A percentile compares a stretch with the other conserved stretches of the same genome.
Evolutionary conservation across 2,113 vertebrate genomes (phyloP).

Genomic region (Cephalopholis sonnerati): DNA sequence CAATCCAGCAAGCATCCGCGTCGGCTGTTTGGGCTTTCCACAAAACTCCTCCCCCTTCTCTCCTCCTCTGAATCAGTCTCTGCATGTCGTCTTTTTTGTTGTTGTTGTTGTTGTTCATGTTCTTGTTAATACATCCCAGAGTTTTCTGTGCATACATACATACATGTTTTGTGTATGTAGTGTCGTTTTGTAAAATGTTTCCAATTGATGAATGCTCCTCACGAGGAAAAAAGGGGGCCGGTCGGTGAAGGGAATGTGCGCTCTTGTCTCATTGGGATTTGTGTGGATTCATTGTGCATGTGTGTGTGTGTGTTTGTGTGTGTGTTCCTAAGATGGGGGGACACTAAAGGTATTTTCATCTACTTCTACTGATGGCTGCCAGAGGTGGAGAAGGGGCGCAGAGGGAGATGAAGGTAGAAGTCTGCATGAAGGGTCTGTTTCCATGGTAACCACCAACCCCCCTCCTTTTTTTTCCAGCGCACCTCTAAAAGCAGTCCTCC

Average conservation of each 20-base stretch:
- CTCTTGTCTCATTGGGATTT: slow-evolving; percentile 11
- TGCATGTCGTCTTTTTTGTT: slow-evolving; percentile 29
- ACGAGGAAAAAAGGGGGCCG: slow-evolving; percentile 4
- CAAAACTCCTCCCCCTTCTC: slow-evolving; percentile 56
- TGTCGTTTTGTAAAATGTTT: slow-evolving; percentile 52
- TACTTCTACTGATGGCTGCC: slow-evolving; percentile 61
- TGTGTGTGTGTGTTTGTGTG: slow-evolving; percentile 21
- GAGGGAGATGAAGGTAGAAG: slow-evolving; percentile 67
- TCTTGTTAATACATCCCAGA: slow-evolving; percentile 77
- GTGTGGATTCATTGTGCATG: slow-evolving; percentile 35
- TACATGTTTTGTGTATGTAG: slow-evolving; percentile 21
- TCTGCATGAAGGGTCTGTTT: slow-evolving; percentile 76
- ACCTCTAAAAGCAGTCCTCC: slow-evolving; percentile 84
- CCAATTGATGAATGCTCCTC: slow-evolving; percentile 38
- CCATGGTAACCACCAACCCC: slow-evolving; percentile 69
- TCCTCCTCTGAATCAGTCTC: slow-evolving; percentile 53
- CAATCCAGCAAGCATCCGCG: slow-evolving; percentile 77
- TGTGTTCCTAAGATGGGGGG: slow-evolving; percentile 30
- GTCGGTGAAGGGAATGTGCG: slow-evolving; percentile 10
- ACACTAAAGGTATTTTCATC: slow-evolving; percentile 57
- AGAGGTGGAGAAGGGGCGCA: slow-evolving; percentile 46
- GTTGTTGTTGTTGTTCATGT: slow-evolving; percentile 35
- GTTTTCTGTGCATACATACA: slow-evolving; percentile 73
- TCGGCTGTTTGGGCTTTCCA: slow-evolving; percentile 68
- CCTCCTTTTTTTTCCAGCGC: slow-evolving; percentile 20